Base-by-base conservation (phyloP, 2,113 vertebrate species). In the Microtus ochrogaster region DNA sequence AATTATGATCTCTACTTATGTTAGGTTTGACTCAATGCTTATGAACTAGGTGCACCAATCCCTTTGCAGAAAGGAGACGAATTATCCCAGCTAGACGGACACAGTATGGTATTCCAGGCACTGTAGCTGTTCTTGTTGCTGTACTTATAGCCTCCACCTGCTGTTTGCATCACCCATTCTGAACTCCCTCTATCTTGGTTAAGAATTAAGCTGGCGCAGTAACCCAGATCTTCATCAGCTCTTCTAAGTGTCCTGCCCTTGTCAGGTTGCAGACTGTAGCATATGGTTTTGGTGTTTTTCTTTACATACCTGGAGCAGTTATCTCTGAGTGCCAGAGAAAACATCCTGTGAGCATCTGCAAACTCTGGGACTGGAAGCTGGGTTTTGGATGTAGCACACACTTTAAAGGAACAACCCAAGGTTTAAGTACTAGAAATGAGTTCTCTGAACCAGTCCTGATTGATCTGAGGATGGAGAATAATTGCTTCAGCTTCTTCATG, bases 81-180 rank as follows among this genome's bases (percentile, higher is more conserved):
- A 17, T 68, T 36, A 63, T 17, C 9, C 28, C 16, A 11, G 24
- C 63, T 77, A 17, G 41, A 14, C 8, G 21, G 36, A 86, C 26
- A 52, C 26, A 44, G 58, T 17, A 2, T 11, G 16, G 17, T 9
- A 19, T 7, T 21, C 63, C 63, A 13, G 0, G 70, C 10, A 4
- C 41, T 26, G 12, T 24, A 21, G 9, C 7, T 11, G 36, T 36
- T 44, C 52, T 65, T 3, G 26, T 16, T n/a, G 73, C 2, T 30
- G 11, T 22, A 1, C 81, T 63, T 9, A 41, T 8, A 13, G 22
- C 11, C 36, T 61, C 65, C 65, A 49, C n/a, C 30, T 68, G 26
- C 41, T 10, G 36, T 86, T 30, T 68, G 13, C 65, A 52, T 21
- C 65, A 16, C 33, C 22, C 44, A 70, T n/a, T 49, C 28, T 70